Evolutionary conservation across 64 coral and sea anemone genomes (phyloP), one percentile per base, ranked within the genome.

Genomic region (Catalaphyllia jardinei): DNA sequence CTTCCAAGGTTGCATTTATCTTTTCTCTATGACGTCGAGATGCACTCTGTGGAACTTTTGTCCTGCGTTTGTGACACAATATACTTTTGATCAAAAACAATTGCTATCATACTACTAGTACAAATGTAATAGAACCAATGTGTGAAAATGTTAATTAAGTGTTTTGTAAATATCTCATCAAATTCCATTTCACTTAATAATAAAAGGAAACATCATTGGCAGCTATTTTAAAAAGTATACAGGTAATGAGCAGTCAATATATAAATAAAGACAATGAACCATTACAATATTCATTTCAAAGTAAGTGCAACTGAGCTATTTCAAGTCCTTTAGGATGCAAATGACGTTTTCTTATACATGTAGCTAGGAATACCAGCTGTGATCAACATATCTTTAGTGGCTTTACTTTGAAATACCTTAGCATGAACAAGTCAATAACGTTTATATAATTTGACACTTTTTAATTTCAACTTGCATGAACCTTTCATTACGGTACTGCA

Each of bases 1-100:
- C 95, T 50, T 96, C 95, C 20, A 96, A 76, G 18, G 89, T 92
- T 71, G 88, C 79, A 62, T 96, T 96, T 16, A 96, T 92, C 61
- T 96, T 96, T 93, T 96, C 95, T 73, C 95, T 93, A 76, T 96
- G 95, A n/a, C 88, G 49, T 20, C 90, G 87, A 10, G 95, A 96
- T 14, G 91, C 88, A 86, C 88, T 96, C 71, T 59, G 87, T 24
- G 77, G 62, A 15, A 81, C 73, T 61, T 93, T 88, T 1, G 62
- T 55, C 78, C 92, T 93, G 69, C 54, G 22, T 69, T 69, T 27
- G 54, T 16, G 54, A 28, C 65, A 69, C 10, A 69, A 24, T 27
- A 69, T 69, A 25, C 10, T 25, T 69, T 69, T 24, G 29, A 69
- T 69, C 29, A 25, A 24, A 69, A 24, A 29, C 10, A 69, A 25